Evolutionary conservation across 2,113 vertebrate genomes (phyloP).

Genomic region (Anoura caudifer): DNA sequence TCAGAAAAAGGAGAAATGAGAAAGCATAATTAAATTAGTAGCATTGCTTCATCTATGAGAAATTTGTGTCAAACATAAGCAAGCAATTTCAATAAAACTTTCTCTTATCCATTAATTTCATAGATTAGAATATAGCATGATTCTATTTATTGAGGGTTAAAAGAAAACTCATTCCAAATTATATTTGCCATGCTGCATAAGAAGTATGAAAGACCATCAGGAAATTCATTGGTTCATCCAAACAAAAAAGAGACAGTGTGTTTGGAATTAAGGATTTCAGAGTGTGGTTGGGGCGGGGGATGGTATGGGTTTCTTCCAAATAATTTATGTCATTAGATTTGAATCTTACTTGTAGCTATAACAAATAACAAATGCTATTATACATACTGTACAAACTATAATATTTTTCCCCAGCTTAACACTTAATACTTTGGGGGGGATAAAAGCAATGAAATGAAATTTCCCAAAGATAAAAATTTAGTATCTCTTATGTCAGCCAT

Average conservation of each 20-base stretch:
- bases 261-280: not conserved
- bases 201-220: not conserved
- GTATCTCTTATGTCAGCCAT: not conserved
- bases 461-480: not conserved
- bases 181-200: not conserved
- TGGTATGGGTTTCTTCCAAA: not conserved
- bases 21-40: conserved; percentile 38
- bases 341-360: not conserved
- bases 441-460: conserved; percentile 42
- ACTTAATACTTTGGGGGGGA: not conserved
- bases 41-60: not conserved
- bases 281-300: not conserved
- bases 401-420: not conserved
- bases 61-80: not conserved
- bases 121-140: not conserved
- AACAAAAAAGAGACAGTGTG: not conserved
- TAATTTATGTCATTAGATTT: not conserved
- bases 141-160: not conserved
- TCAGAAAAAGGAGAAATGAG: not conserved
- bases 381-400: not conserved
- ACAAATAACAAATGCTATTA: not conserved
- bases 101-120: not conserved
- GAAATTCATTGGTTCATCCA: not conserved
- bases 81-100: not conserved
- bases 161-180: not conserved